Evolutionary conservation across 2,888 invertebrate species (phyloP).

Genomic region (Deilephila elpenor): DNA sequence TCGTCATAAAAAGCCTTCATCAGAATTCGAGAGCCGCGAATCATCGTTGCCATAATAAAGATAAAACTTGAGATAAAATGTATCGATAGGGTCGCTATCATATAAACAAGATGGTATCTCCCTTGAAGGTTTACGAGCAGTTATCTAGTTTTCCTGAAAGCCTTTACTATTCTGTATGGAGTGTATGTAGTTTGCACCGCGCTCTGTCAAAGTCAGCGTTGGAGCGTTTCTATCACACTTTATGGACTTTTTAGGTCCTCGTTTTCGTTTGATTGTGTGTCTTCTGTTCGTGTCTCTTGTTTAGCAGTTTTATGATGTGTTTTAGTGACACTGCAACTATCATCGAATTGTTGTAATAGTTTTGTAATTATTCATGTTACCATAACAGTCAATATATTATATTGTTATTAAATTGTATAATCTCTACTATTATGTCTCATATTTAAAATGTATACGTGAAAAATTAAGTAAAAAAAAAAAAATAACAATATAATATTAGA

Average conservation of each 20-base stretch:
- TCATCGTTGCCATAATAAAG: conserved; percentile 25
- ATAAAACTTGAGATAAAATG: conserved; percentile 28
- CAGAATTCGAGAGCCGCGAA: conserved; percentile 21
- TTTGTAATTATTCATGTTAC: too few relatives aligned
- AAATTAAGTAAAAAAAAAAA: too few relatives aligned
- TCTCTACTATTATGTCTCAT: too few relatives aligned
- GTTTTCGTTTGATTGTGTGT: neutral
- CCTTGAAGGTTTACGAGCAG: conserved; percentile 19
- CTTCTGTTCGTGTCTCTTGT: neutral
- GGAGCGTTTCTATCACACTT: neutral
- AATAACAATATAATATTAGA: too few relatives aligned
- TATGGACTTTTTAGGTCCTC: neutral
- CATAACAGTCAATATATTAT: too few relatives aligned
- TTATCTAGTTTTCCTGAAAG: conserved; percentile 19
- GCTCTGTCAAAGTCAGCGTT: neutral
- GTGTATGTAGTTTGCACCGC: too few relatives aligned
- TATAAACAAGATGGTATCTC: neutral
- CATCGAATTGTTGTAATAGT: too few relatives aligned
- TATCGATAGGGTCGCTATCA: conserved; percentile 13
- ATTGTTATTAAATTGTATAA: too few relatives aligned
- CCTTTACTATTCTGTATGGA: conserved; percentile 12
- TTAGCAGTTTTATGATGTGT: neutral
- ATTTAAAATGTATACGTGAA: too few relatives aligned
- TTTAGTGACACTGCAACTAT: neutral
- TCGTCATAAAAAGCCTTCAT: conserved; percentile 14